phyloP scores from a whole-genome alignment of 2,888 invertebrate species.

The Melieria omissa region DNA sequence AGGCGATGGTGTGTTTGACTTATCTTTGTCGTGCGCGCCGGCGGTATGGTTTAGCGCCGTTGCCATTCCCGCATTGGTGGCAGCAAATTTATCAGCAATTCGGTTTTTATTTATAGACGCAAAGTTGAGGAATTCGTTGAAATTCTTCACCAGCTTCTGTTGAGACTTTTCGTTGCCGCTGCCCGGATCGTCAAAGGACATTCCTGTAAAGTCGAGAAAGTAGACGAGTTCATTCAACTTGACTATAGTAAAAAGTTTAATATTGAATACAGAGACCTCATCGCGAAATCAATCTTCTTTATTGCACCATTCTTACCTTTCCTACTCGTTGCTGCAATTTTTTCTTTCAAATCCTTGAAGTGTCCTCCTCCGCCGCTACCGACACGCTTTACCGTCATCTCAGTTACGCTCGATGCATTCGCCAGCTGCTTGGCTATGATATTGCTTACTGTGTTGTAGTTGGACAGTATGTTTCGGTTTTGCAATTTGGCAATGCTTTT shows the following conservation, averaged over 20 bases:
- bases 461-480: conserved; percentile 58
- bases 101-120: conserved; percentile 75
- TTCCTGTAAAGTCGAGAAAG: conserved; percentile 35
- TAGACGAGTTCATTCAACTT: not conserved
- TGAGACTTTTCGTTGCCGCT: conserved; percentile 55
- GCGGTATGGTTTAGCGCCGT: conserved; percentile 23
- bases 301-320: conserved; percentile 53
- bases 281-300: no score
- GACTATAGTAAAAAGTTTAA: not conserved
- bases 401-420: conserved; percentile 54
- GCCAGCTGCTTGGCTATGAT: conserved; percentile 62
- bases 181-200: conserved; percentile 50
- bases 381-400: conserved; percentile 53
- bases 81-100: conserved; percentile 63
- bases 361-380: conserved; percentile 67
- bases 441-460: conserved; percentile 59
- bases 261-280: no score
- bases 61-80: conserved; percentile 19
- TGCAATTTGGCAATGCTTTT: conserved; percentile 55
- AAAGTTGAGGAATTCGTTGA: conserved; percentile 86
- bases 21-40: conserved; percentile 25
- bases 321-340: conserved; percentile 68
- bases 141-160: conserved; percentile 76
- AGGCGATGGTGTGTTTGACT: conserved; percentile 44
- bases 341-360: conserved; percentile 71